These are phyloP conservation scores for Scomber colias DNA, from an alignment of 2,113 vertebrate genomes.

Conservation along the genomic window DNA sequence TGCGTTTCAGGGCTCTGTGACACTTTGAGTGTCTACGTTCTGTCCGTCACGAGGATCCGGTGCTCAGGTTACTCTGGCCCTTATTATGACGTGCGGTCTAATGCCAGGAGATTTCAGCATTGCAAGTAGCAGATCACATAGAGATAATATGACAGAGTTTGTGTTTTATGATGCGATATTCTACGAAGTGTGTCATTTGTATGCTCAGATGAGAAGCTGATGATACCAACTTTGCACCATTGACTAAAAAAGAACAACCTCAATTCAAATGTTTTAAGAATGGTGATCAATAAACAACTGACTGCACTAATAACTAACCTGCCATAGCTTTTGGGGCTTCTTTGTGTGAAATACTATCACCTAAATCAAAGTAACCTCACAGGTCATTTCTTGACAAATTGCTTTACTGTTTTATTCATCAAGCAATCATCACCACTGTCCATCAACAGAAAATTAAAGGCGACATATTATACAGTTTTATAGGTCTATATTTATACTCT, in stretches of 20 bases:
- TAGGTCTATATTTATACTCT: no score
- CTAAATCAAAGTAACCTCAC: background rate
- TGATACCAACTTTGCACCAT: background rate
- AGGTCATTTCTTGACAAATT: background rate
- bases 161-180: background rate
- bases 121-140: slow-evolving; percentile 36
- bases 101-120: slow-evolving; percentile 29
- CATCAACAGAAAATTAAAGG: no score
- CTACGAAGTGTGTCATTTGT: background rate
- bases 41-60: slow-evolving; percentile 44
- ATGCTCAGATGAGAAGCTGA: slow-evolving; percentile 13
- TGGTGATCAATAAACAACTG: background rate
- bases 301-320: slow-evolving; percentile 4
- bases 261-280: no score
- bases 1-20: slow-evolving; percentile 26
- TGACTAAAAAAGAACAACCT: background rate
- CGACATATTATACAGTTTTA: no score
- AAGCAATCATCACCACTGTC: background rate
- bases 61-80: slow-evolving; percentile 48
- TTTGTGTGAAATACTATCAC: background rate
- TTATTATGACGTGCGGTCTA: background rate
- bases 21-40: slow-evolving; percentile 20
- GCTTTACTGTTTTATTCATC: background rate
- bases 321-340: background rate
- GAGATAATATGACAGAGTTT: slow-evolving; percentile 13